A percentile compares a stretch with the other conserved stretches of the same genome.
phyloP scores from a whole-genome alignment of 2,113 vertebrate species.

The Corvus cornix region DNA sequence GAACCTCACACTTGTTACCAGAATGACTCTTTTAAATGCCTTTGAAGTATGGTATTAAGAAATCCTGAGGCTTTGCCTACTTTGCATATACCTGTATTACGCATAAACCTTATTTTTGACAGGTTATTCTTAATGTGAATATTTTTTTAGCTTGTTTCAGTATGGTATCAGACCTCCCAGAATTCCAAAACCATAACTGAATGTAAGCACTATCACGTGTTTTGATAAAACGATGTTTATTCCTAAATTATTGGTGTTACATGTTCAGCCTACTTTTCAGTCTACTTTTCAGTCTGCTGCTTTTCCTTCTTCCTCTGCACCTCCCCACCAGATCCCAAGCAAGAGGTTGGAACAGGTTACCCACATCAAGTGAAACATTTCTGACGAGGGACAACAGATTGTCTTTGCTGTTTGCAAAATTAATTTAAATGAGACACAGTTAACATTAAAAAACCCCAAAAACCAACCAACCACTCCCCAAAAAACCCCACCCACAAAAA shows the following conservation, averaged over 20 bases:
- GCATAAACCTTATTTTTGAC: background rate
- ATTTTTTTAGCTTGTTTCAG: background rate
- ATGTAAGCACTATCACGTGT: background rate
- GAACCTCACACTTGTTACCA: background rate
- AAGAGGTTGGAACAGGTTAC: background rate
- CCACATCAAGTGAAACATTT: background rate
- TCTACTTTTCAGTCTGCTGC: background rate
- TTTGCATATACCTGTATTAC: background rate
- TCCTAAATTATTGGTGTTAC: background rate
- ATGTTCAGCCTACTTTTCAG: background rate
- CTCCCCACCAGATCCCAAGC: background rate
- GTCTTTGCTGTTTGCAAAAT: background rate
- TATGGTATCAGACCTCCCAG: background rate
- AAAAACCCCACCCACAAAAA: fast-evolving
- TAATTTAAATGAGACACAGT: background rate
- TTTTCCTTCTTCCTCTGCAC: background rate
- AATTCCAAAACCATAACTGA: background rate
- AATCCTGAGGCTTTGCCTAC: background rate
- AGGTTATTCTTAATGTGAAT: background rate
- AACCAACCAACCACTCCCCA: fast-evolving
- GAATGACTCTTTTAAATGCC: background rate
- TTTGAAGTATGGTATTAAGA: background rate
- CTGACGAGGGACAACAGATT: background rate
- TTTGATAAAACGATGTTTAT: background rate
- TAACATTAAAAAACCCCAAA: background rate